Evolutionary conservation across 2,797 vertebrate genomes (phyloP).

Genomic region (Babyrousa celebensis): DNA sequence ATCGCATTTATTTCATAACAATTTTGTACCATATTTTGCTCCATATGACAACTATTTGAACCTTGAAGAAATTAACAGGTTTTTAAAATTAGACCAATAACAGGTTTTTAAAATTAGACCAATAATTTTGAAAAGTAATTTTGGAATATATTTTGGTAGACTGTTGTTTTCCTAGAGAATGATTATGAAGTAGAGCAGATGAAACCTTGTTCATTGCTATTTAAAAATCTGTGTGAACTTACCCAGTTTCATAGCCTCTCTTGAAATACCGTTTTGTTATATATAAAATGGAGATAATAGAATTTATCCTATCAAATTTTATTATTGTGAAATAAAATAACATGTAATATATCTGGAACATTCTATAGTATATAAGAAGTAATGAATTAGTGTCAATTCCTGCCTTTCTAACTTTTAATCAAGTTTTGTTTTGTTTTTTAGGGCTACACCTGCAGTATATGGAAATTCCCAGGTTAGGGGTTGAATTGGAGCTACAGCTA

Average conservation of each 20-base stretch:
- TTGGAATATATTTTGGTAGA: neutral
- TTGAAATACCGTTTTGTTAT: slow-evolving; percentile 27
- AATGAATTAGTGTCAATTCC: neutral
- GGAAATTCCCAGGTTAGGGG: too few species aligned
- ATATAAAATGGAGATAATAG: neutral
- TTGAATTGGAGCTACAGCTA: too few species aligned
- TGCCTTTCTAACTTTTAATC: neutral
- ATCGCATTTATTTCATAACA: neutral
- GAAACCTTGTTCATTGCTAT: neutral
- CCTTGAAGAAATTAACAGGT: neutral
- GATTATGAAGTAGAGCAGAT: neutral
- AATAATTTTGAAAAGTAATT: slow-evolving; percentile 8
- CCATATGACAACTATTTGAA: slow-evolving; percentile 17
- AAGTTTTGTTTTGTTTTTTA: neutral
- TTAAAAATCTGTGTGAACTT: slow-evolving; percentile 21
- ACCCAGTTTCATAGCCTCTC: neutral
- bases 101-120: neutral
- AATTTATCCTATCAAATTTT: neutral
- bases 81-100: neutral
- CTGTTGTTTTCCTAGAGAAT: slow-evolving; percentile 4
- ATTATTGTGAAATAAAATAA: slow-evolving; percentile 54
- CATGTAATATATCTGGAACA: neutral
- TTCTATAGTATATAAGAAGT: neutral
- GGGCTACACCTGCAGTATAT: too few species aligned
- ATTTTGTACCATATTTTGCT: neutral